phyloP scores from a whole-genome alignment of 2,113 vertebrate genomes.

The Madoqua kirkii region DNA sequence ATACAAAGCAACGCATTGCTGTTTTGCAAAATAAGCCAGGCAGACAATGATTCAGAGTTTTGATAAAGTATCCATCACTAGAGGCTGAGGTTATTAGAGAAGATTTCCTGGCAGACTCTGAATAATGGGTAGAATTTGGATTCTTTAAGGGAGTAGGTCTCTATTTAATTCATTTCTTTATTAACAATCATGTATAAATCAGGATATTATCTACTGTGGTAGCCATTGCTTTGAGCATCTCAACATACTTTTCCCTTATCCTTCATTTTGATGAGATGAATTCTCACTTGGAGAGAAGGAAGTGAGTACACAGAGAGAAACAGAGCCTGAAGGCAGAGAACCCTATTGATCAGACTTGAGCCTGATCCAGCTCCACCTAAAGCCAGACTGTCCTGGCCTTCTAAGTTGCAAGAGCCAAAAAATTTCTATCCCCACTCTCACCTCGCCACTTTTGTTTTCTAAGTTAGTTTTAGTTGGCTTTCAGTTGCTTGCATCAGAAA shows the following conservation, averaged over 20 bases:
- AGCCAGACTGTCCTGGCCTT: neutral
- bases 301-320: neutral
- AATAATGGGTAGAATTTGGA: neutral
- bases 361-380: neutral
- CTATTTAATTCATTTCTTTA: neutral
- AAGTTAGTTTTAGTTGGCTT: slow-evolving; percentile 7
- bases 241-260: neutral
- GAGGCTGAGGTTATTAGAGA: neutral
- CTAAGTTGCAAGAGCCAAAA: neutral
- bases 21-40: neutral
- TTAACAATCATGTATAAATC: neutral
- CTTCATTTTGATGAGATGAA: neutral
- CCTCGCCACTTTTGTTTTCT: neutral
- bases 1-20: neutral
- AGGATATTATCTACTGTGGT: neutral
- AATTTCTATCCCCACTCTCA: neutral
- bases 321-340: neutral
- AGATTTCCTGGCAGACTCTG: neutral
- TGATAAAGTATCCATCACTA: neutral
- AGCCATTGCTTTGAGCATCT: slow-evolving; percentile 30
- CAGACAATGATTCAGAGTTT: neutral
- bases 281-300: neutral
- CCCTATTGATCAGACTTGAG: neutral
- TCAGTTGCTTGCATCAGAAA: neutral
- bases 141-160: neutral